Percentiles rank a stretch among this genome's conserved stretches.
phyloP scores from a whole-genome alignment of 2,888 invertebrate genomes.

The Tortrix viridana region DNA sequence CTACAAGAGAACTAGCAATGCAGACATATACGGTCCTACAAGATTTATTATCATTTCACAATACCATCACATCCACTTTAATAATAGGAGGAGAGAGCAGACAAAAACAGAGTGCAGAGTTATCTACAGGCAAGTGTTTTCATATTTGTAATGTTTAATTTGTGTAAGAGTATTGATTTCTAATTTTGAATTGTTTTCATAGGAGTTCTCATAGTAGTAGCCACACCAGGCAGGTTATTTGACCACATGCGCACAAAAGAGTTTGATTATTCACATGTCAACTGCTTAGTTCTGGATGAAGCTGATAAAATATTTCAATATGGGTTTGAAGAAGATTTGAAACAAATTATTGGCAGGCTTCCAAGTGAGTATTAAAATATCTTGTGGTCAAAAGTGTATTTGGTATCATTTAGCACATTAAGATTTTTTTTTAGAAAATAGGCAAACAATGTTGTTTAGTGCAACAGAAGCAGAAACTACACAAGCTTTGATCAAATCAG shows the following conservation, averaged over 20 bases:
- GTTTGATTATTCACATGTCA: conserved; percentile 95
- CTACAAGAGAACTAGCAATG: conserved; percentile 97
- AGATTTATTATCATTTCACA: conserved; percentile 91
- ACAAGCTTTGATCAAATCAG: conserved; percentile 92
- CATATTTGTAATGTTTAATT: not conserved
- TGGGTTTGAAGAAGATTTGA: conserved; percentile 98
- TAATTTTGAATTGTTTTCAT: conserved; percentile 43
- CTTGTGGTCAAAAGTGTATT: not conserved
- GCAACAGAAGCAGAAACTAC: conserved; percentile 97
- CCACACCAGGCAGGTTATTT: conserved; percentile 96
- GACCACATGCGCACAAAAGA: conserved; percentile 97
- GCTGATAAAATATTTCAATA: conserved; percentile 98
- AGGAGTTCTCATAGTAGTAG: conserved; percentile 95
- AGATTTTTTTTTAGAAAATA: conserved; percentile 85
- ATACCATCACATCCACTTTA: conserved; percentile 92
- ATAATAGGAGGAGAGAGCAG: conserved; percentile 97
- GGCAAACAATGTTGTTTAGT: conserved; percentile 98
- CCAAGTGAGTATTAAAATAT: conserved; percentile 89
- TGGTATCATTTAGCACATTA: not conserved
- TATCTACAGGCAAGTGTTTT: conserved; percentile 86
- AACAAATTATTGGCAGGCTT: conserved; percentile 94
- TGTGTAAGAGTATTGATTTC: not conserved
- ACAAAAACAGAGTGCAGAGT: conserved; percentile 92
- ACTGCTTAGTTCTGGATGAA: conserved; percentile 97
- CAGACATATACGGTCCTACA: conserved; percentile 97